Percentiles rank a stretch among this genome's conserved stretches.
phyloP scores from a whole-genome alignment of 1,140 invertebrate genomes.

The Dendrolimus punctatus region DNA sequence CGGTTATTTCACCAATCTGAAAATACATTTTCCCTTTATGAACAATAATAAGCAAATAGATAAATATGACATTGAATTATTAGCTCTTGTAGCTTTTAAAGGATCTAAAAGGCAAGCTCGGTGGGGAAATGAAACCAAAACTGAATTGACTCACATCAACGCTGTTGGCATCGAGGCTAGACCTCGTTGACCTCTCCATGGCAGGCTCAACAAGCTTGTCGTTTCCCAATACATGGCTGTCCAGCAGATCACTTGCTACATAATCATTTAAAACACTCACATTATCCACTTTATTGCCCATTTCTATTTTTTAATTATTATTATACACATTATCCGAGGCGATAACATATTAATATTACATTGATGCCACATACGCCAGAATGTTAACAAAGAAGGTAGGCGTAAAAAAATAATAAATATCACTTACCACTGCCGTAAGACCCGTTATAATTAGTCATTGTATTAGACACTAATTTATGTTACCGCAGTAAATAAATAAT shows the following conservation, averaged over 20 bases:
- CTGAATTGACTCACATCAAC: constrained; percentile 53
- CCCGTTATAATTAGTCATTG: constrained; percentile 54
- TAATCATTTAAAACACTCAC: constrained; percentile 47
- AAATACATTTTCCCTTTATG: constrained; percentile 14
- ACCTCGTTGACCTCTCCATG: constrained; percentile 59
- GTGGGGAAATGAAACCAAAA: constrained; percentile 1
- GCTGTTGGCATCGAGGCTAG: constrained; percentile 58
- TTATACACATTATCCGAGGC: constrained; percentile 42
- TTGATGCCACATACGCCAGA: constrained; percentile 16
- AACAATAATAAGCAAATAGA: too few relatives aligned
- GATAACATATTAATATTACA: constrained; percentile 38
- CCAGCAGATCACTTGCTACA: constrained; percentile 64
- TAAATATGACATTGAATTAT: too few relatives aligned
- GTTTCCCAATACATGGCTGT: constrained; percentile 57
- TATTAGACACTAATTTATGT: constrained; percentile 7
- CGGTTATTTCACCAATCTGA: constrained; percentile 78
- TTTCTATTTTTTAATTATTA: constrained; percentile 54
- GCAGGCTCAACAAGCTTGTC: constrained; percentile 45
- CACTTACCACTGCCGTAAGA: constrained; percentile 58
- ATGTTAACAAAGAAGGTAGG: constrained; percentile 30
- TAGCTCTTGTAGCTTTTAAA: too few relatives aligned
- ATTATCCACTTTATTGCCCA: constrained; percentile 58
- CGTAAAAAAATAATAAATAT: constrained; percentile 9
- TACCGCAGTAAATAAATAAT: too few relatives aligned
- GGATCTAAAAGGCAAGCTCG: too few relatives aligned